A percentile compares a stretch with the other conserved stretches of the same genome.
phyloP scores from a whole-genome alignment of 1,140 invertebrate species.

The Lethrus apterus region DNA sequence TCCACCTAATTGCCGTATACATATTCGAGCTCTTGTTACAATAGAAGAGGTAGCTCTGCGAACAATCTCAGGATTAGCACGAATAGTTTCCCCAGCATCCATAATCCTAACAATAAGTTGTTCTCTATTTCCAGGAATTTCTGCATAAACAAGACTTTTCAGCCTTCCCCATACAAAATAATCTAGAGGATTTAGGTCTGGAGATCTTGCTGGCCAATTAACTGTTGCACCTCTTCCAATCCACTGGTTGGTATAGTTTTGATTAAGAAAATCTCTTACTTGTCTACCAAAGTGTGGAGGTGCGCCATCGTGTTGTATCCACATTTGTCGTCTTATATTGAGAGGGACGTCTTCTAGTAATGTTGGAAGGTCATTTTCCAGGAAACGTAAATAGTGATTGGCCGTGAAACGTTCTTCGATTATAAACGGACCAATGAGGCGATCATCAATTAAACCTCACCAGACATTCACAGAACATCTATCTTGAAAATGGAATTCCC shows the following conservation, averaged over 20 bases:
- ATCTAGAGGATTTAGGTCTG: slow-evolving; percentile 3
- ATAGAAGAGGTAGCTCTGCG: slow-evolving; percentile 2
- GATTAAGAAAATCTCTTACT: slow-evolving; percentile 6
- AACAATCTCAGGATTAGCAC: neutral
- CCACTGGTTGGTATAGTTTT: slow-evolving; percentile 9
- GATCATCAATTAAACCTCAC: slow-evolving; percentile 5
- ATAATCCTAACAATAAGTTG: neutral
- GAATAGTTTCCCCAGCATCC: neutral
- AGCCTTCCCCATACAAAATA: slow-evolving; percentile 18
- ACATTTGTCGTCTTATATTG: slow-evolving; percentile 5
- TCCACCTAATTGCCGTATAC: no score
- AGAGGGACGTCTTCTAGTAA: slow-evolving; percentile 14
- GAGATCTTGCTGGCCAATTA: slow-evolving; percentile 19
- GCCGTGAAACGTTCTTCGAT: slow-evolving; percentile 4
- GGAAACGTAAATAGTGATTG: slow-evolving; percentile 8
- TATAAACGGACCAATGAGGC: slow-evolving; percentile 7
- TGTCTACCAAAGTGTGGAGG: slow-evolving; percentile 9
- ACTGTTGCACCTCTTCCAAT: slow-evolving; percentile 9
- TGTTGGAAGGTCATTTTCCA: slow-evolving; percentile 6
- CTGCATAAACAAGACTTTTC: slow-evolving; percentile 5
- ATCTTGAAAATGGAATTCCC: slow-evolving; percentile 5
- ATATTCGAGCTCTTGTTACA: no score
- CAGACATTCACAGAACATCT: slow-evolving; percentile 10
- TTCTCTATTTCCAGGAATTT: neutral
- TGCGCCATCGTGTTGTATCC: slow-evolving; percentile 11